These are phyloP conservation scores for Acanthacorydalis orientalis DNA, from an alignment of 2,888 invertebrate species.

Conservation along the genomic window DNA sequence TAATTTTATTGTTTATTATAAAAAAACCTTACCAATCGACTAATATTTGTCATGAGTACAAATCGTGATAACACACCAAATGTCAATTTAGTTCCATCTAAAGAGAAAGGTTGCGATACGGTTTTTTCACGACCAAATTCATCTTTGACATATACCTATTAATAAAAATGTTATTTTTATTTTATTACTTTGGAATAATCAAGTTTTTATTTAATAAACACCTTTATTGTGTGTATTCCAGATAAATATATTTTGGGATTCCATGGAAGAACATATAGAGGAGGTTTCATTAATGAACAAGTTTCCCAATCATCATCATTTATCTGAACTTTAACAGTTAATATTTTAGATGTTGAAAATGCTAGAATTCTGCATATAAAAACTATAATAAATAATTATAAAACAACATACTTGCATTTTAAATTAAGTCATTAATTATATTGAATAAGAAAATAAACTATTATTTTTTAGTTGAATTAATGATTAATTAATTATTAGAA, in stretches of 20 bases:
- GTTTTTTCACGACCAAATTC: constrained; percentile 33
- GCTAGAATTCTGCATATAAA: constrained; percentile 45
- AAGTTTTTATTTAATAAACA: constrained; percentile 16
- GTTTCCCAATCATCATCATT: constrained; percentile 44
- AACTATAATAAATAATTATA: neutral
- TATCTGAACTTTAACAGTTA: constrained; percentile 47
- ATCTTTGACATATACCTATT: constrained; percentile 41
- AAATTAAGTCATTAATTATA: too few species aligned
- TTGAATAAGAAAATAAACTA: too few species aligned
- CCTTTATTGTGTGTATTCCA: constrained; percentile 53
- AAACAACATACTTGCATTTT: too few species aligned
- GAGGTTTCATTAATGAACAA: constrained; percentile 42
- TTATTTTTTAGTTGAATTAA: too few species aligned
- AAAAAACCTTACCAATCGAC: constrained; percentile 42
- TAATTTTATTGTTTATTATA: too few species aligned
- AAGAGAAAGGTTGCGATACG: constrained; percentile 54
- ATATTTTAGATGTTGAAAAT: constrained; percentile 52
- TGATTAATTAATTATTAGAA: too few species aligned
- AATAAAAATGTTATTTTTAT: constrained; percentile 5
- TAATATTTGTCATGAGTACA: constrained; percentile 60
- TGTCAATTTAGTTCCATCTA: constrained; percentile 50
- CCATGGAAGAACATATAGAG: constrained; percentile 61
- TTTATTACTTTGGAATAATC: neutral
- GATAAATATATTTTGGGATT: constrained; percentile 40
- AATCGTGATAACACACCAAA: constrained; percentile 54